Conservation (phyloP, 2,113 vertebrate species). For the Passer montanus region DNA sequence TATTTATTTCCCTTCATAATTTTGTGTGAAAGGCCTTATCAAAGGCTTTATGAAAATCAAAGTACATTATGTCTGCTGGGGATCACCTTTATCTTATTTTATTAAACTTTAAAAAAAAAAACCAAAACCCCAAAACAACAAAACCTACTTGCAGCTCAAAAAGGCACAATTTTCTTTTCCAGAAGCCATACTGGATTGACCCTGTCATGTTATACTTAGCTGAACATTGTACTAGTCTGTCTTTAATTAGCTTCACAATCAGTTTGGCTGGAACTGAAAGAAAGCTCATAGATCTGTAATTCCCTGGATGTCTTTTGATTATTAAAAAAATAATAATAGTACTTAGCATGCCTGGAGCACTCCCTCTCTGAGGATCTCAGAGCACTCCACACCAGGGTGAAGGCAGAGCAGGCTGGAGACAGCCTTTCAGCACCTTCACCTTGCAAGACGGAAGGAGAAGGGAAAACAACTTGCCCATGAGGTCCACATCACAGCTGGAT, state of each 20-base stretch:
- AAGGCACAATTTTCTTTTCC: constrained; percentile 9
- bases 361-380: background rate
- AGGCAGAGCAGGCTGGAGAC: background rate
- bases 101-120: constrained; percentile 33
- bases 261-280: constrained; percentile 25
- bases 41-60: constrained; percentile 58
- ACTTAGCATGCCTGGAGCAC: background rate
- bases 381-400: background rate
- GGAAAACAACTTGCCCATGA: background rate
- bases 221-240: background rate
- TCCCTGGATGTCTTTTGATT: constrained; percentile 24
- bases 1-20: constrained; percentile 46
- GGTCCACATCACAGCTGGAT: background rate
- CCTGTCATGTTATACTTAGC: constrained; percentile 46
- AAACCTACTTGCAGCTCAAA: background rate
- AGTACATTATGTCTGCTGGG: constrained; percentile 26
- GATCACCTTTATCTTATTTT: constrained; percentile 56
- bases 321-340: constrained; percentile 51
- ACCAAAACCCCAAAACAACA: background rate
- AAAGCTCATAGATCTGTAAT: constrained; percentile 36
- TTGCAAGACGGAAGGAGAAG: background rate
- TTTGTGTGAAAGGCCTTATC: constrained; percentile 45
- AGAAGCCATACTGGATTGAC: constrained; percentile 41
- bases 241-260: constrained; percentile 63
- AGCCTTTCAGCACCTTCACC: background rate